phyloP scores from a whole-genome alignment of 2,888 invertebrate genomes.

The Lagria hirta region DNA sequence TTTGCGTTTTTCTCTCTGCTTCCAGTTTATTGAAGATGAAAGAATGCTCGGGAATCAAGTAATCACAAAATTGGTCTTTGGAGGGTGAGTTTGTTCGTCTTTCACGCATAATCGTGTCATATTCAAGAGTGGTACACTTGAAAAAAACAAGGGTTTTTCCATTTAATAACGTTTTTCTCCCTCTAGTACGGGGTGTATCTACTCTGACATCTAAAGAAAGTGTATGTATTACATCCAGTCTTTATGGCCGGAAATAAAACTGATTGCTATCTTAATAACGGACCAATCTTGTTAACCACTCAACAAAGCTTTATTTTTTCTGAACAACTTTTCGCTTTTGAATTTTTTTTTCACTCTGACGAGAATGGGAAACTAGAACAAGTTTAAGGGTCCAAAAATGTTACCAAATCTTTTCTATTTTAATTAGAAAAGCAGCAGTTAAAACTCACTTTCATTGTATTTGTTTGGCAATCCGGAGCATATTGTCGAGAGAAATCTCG shows the following conservation, averaged over 20 bases:
- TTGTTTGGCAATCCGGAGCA: constrained; percentile 26
- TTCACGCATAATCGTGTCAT: constrained; percentile 53
- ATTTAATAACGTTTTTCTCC: constrained; percentile 41
- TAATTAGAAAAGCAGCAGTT: too few species aligned
- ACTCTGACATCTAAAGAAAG: constrained; percentile 47
- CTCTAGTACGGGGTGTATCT: constrained; percentile 36
- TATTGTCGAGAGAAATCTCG: constrained; percentile 28
- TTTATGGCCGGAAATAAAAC: constrained; percentile 55
- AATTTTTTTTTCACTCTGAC: too few species aligned
- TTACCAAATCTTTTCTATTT: too few species aligned
- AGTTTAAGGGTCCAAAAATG: too few species aligned
- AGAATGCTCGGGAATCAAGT: constrained; percentile 46
- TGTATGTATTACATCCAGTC: constrained; percentile 51
- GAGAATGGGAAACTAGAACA: too few species aligned
- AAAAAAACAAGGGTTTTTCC: constrained; percentile 42
- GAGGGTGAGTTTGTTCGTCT: constrained; percentile 24
- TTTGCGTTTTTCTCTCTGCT: too few species aligned
- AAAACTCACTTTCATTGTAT: too few species aligned
- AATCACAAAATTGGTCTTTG: constrained; percentile 53
- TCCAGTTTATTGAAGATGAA: constrained; percentile 43
- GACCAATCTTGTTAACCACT: constrained; percentile 56
- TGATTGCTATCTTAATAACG: constrained; percentile 56
- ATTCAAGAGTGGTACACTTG: constrained; percentile 40
- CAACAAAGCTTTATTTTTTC: constrained; percentile 51
- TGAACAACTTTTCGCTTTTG: too few species aligned